These are phyloP conservation scores for Drosophila quinaria DNA, from an alignment of 2,888 invertebrate species.

Conservation along the genomic window DNA sequence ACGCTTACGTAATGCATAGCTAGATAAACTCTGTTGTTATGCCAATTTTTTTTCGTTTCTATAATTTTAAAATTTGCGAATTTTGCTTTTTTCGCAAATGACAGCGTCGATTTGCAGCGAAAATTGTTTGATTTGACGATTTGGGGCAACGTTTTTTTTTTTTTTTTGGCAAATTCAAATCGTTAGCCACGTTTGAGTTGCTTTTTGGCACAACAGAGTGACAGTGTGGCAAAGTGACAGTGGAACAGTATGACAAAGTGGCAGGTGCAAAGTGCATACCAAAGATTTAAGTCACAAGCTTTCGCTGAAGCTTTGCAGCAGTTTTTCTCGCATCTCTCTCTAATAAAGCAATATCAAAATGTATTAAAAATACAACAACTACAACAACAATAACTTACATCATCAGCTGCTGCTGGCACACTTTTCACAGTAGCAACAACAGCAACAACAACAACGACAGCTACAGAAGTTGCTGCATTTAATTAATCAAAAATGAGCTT, in stretches of 20 bases:
- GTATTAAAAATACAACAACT: conserved; percentile 9
- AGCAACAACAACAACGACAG: conserved; percentile 29
- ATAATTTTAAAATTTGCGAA: conserved; percentile 47
- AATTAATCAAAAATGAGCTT: conserved; percentile 79
- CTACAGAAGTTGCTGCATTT: conserved; percentile 60
- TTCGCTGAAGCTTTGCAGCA: conserved; percentile 35
- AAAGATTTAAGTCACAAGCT: conserved; percentile 64
- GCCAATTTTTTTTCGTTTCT: conserved; percentile 40
- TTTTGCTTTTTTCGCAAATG: conserved; percentile 49
- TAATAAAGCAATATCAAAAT: conserved; percentile 70
- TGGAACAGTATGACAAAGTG: not conserved
- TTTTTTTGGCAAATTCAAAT: conserved; percentile 41
- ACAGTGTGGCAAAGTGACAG: conserved; percentile 1
- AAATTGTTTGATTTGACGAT: conserved; percentile 45
- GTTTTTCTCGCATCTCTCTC: conserved; percentile 1
- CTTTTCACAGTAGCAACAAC: conserved; percentile 61
- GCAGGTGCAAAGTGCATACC: conserved; percentile 68
- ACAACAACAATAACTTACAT: conserved; percentile 58
- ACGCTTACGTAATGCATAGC: conserved; percentile 28
- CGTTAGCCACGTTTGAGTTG: conserved; percentile 64
- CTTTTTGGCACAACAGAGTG: conserved; percentile 50
- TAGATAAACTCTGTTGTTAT: conserved; percentile 46
- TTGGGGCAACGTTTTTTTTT: conserved; percentile 46
- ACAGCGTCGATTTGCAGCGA: conserved; percentile 53
- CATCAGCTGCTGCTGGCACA: conserved; percentile 72